These are phyloP conservation scores for Eumaeus atala DNA, from an alignment of 1,140 invertebrate species.

Conservation along the genomic window DNA sequence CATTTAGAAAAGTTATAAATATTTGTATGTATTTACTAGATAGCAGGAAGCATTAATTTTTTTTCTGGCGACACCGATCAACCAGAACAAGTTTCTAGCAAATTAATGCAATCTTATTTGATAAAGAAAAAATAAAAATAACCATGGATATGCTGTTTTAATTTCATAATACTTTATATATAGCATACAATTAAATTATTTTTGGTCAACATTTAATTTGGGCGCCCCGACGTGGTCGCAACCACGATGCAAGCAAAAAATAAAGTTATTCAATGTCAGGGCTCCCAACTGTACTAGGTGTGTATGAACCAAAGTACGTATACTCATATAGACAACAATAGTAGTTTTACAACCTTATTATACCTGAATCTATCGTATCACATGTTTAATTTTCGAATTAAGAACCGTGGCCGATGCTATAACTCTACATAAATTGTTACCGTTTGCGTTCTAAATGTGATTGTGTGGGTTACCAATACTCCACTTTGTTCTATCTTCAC, in stretches of 20 bases:
- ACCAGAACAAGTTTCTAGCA: no score
- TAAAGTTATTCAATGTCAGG: constrained; percentile 22
- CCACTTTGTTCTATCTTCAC: constrained; percentile 25
- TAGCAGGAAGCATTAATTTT: no score
- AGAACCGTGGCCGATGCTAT: constrained; percentile 32
- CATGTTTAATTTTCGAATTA: constrained; percentile 32
- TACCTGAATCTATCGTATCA: constrained; percentile 42
- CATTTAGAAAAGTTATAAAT: no score
- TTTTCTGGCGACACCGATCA: no score
- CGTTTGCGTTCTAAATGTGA: constrained; percentile 12
- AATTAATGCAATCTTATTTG: background rate
- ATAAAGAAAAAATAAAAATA: constrained; percentile 12
- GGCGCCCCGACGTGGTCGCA: constrained; percentile 20
- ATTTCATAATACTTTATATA: constrained; percentile 27
- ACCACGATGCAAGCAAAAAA: constrained; percentile 25
- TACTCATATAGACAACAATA: constrained; percentile 38
- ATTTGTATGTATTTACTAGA: no score
- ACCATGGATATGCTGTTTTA: constrained; percentile 26
- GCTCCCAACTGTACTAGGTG: constrained; percentile 20
- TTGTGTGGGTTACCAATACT: constrained; percentile 19
- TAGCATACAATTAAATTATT: constrained; percentile 26
- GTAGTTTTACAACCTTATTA: constrained; percentile 39
- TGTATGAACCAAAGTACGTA: constrained; percentile 22
- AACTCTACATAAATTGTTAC: constrained; percentile 15
- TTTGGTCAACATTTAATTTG: constrained; percentile 29